Percentiles rank a stretch among this genome's conserved stretches.
phyloP scores from a whole-genome alignment of 64 coral and sea anemone species.

The Orbicella faveolata region DNA sequence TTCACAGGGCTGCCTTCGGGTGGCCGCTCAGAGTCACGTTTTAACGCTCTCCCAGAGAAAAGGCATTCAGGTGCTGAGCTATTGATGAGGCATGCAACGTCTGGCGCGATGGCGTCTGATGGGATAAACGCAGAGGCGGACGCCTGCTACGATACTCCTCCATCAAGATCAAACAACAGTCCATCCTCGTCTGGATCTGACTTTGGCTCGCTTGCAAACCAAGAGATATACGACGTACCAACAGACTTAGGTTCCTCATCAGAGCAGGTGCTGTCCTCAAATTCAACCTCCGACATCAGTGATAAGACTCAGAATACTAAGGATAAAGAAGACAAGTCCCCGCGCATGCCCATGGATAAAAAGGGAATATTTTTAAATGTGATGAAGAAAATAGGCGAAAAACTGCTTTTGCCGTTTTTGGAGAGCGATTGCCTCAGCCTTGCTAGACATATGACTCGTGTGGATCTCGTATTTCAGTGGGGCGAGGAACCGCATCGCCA shows the following conservation, averaged over 20 bases:
- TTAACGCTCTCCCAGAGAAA: not conserved
- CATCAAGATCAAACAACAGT: constrained; percentile 9
- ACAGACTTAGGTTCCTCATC: not conserved
- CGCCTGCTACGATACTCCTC: not conserved
- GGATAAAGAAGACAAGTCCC: not conserved
- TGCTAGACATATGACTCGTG: constrained; percentile 75
- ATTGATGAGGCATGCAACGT: not conserved
- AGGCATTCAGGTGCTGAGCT: constrained; percentile 17
- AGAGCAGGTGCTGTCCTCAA: not conserved
- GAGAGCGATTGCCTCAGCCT: constrained; percentile 48
- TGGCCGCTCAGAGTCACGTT: too few relatives aligned
- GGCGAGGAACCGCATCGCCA: constrained; percentile 28
- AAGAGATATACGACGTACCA: constrained; percentile 1
- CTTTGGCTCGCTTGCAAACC: not conserved
- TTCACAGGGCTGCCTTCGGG: not conserved
- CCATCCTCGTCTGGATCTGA: constrained; percentile 13
- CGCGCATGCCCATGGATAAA: constrained; percentile 42
- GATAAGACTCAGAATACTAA: not conserved
- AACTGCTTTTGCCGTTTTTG: constrained; percentile 65
- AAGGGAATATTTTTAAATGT: constrained; percentile 84
- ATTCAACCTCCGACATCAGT: not conserved
- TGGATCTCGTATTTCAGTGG: constrained; percentile 69
- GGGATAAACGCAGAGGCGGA: not conserved
- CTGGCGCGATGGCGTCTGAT: not conserved
- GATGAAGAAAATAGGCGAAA: constrained; percentile 65